Percentiles rank a stretch among this genome's conserved stretches.
These are phyloP conservation scores for Lamproptera curius DNA, from an alignment of 2,888 invertebrate species.

Conservation along the genomic window DNA sequence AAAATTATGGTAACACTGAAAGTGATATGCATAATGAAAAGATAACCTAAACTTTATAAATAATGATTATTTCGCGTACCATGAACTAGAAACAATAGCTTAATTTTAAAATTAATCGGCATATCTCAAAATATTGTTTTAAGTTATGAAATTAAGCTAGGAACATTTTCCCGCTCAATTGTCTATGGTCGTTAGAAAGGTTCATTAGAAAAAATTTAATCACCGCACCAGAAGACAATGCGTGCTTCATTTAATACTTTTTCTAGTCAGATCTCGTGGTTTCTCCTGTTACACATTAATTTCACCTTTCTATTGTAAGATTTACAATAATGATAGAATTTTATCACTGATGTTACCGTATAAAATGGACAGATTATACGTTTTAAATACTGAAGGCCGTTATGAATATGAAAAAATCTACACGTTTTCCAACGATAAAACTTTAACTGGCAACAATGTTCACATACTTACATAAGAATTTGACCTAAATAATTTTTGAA, in stretches of 20 bases:
- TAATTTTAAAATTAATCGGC: background rate
- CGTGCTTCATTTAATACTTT: slow-evolving; percentile 1
- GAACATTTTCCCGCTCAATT: slow-evolving; percentile 10
- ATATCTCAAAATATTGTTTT: no score
- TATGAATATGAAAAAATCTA: no score
- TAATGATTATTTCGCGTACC: background rate
- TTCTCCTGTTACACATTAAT: background rate
- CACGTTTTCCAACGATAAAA: no score
- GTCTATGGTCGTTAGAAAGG: slow-evolving; percentile 17
- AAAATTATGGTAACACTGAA: background rate
- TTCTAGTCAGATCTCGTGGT: slow-evolving; percentile 5
- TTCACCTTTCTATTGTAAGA: background rate
- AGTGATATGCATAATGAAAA: no score
- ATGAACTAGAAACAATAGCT: background rate
- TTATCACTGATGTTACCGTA: no score
- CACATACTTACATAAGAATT: no score
- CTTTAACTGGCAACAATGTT: no score
- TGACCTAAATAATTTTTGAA: no score
- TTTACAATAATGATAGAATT: slow-evolving; percentile 2
- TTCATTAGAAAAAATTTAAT: slow-evolving; percentile 18
- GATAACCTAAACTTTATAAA: background rate
- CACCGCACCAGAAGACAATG: slow-evolving; percentile 10
- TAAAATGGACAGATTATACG: no score
- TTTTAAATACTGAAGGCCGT: no score
- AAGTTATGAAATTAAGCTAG: no score